phyloP scores from a whole-genome alignment of 2,113 vertebrate species.

The Gallinago paraguaiae region DNA sequence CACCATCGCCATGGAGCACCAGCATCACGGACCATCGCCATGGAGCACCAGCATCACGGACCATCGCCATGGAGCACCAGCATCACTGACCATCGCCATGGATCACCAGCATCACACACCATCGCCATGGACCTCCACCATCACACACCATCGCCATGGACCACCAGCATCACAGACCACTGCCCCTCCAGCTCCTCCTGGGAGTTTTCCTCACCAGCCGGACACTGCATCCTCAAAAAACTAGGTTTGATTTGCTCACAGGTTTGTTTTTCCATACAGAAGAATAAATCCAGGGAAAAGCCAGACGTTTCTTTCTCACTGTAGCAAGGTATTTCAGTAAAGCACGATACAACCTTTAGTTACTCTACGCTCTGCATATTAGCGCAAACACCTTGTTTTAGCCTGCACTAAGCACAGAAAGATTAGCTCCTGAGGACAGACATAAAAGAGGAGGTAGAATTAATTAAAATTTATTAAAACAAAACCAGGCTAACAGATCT shows the following conservation, averaged over 20 bases:
- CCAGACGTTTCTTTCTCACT: not conserved
- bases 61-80: too few relatives aligned
- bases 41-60: too few relatives aligned
- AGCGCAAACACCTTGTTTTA: not conserved
- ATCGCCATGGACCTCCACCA: too few relatives aligned
- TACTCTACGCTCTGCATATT: not conserved
- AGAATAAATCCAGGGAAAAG: not conserved
- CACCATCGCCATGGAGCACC: too few relatives aligned
- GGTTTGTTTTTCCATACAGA: not conserved
- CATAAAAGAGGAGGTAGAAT: not conserved
- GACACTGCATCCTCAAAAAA: not conserved
- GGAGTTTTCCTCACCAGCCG: not conserved
- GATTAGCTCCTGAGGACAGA: not conserved
- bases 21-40: too few relatives aligned
- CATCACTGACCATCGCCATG: too few relatives aligned
- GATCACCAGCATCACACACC: too few relatives aligned
- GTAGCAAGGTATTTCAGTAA: not conserved
- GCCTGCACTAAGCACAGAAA: not conserved
- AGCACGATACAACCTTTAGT: not conserved
- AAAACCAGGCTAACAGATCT: not conserved
- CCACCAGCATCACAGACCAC: not conserved
- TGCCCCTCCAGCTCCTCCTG: too few relatives aligned
- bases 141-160: too few relatives aligned
- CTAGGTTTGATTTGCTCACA: not conserved
- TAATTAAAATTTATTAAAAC: conserved; percentile 25